Evolutionary conservation across 2,797 vertebrate genomes (phyloP), one percentile per base, ranked within the genome.

Genomic region (Huso huso): DNA sequence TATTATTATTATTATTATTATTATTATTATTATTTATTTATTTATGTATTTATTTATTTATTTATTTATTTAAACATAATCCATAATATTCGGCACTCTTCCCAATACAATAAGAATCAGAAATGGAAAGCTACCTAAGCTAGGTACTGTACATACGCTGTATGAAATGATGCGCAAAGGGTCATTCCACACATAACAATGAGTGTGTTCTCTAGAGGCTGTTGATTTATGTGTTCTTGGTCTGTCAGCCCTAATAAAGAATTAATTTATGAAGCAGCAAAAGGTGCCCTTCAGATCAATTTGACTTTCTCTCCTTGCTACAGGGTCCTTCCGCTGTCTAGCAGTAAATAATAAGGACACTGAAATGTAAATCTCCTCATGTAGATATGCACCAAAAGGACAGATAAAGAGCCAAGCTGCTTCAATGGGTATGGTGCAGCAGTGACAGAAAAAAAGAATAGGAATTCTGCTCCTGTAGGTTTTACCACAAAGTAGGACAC

Each of bases 401-500:
- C 61, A 62, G 61, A 10, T 37, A 62, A 37, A 62, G 8, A 58
- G 61, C 10, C 61, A 62, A 12, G 10, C 61, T 37, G 11, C 10
- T 12, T 62, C 61, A 37, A 7, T 62, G 18, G 61, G 61, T 13
- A 62, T 37, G 8, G 48, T 12, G 37, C 61, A 15, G 61, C 15
- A 62, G 61, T 7, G n/a, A 10, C 61, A 62, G 61, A 62, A 62
- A 62, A 18, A 18, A n/a, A 60, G 6, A 15, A n/a, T 8, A 62
- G n/a, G 49, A 53, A 59, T 69, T 60, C 51, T 73, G 69, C 64
- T 68, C 62, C 13, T 51, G 37, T 4, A 37, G 37, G 37, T 74
- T 78, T 79, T 80, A 78, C 72, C 63, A 74, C 81, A 82, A 83
- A 84, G 79, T 86, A 88, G 88, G 86, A 74, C 87, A 84, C 65